Conservation (phyloP, 2,888 invertebrate species). For the Xanthia togata region DNA sequence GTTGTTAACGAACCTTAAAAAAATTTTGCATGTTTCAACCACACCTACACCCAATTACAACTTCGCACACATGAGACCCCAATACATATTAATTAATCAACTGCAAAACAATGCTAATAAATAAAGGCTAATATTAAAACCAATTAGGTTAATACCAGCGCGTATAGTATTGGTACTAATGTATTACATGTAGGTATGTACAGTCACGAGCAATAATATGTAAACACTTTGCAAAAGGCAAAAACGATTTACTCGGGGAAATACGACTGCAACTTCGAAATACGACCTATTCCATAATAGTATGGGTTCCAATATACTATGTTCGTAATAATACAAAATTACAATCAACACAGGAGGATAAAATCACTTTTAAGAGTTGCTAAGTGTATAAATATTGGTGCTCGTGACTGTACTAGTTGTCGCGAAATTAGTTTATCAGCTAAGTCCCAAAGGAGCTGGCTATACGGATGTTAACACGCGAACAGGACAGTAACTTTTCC, state of each 20-base stretch:
- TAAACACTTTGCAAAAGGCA: too few relatives aligned
- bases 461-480: slow-evolving; percentile 64
- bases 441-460: slow-evolving; percentile 64
- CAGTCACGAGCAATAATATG: too few relatives aligned
- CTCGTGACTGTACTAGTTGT: slow-evolving; percentile 47
- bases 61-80: slow-evolving; percentile 28
- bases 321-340: too few relatives aligned
- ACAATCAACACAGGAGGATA: too few relatives aligned
- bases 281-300: too few relatives aligned
- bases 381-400: too few relatives aligned
- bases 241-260: too few relatives aligned
- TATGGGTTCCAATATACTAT: too few relatives aligned
- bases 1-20: background rate
- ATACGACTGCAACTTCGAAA: too few relatives aligned
- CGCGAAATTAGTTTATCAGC: slow-evolving; percentile 73
- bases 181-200: slow-evolving; percentile 14
- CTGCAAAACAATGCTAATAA: slow-evolving; percentile 60
- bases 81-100: slow-evolving; percentile 57
- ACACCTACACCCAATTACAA: slow-evolving; percentile 26
- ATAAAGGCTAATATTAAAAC: slow-evolving; percentile 67
- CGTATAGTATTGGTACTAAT: slow-evolving; percentile 62
- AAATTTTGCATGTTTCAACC: background rate
- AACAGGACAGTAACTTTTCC: slow-evolving; percentile 40
- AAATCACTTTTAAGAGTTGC: too few relatives aligned
- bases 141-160: slow-evolving; percentile 75